Percentiles rank a stretch among this genome's conserved stretches.
These are phyloP conservation scores for Toxotes jaculatrix DNA, from an alignment of 2,113 vertebrate genomes.

Conservation along the genomic window DNA sequence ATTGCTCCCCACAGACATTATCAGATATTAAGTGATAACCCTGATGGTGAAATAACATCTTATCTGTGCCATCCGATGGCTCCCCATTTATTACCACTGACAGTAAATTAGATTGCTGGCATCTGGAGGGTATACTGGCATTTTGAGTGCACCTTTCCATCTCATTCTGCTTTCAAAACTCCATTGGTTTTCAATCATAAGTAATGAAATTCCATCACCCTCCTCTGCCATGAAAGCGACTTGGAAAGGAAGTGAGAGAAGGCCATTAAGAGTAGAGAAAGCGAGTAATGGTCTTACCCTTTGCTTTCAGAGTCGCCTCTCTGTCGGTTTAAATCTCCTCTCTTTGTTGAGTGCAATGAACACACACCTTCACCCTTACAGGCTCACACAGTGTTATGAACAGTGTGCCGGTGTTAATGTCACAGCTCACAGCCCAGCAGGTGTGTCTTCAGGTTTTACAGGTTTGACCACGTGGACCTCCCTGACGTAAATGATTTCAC, in stretches of 20 bases:
- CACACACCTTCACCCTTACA: conserved; percentile 16
- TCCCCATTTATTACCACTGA: conserved; percentile 77
- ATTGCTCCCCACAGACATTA: conserved; percentile 71
- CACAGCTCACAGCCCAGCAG: conserved; percentile 12
- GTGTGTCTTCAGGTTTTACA: conserved; percentile 71
- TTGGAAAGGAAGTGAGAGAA: conserved; percentile 53
- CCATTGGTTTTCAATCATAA: conserved; percentile 75
- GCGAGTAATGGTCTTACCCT: conserved; percentile 73
- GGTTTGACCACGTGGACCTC: conserved; percentile 45
- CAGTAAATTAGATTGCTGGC: conserved; percentile 78
- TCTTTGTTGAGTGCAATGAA: conserved; percentile 20
- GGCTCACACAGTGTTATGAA: conserved; percentile 2
- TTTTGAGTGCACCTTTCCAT: conserved; percentile 77
- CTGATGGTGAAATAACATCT: conserved; percentile 77
- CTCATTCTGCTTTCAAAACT: conserved; percentile 72
- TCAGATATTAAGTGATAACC: conserved; percentile 78
- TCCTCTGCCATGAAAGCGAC: conserved; percentile 47
- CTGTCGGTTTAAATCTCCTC: conserved; percentile 49
- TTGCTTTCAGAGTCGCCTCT: conserved; percentile 41
- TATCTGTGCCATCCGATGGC: conserved; percentile 65
- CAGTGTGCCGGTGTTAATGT: background rate
- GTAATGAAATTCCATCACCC: conserved; percentile 78
- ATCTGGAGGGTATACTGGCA: conserved; percentile 68
- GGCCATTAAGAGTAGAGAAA: conserved; percentile 62
- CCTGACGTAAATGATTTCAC: background rate